Evolutionary conservation across 2,113 vertebrate genomes (phyloP).

Genomic region (Hirundichthys speculiger): DNA sequence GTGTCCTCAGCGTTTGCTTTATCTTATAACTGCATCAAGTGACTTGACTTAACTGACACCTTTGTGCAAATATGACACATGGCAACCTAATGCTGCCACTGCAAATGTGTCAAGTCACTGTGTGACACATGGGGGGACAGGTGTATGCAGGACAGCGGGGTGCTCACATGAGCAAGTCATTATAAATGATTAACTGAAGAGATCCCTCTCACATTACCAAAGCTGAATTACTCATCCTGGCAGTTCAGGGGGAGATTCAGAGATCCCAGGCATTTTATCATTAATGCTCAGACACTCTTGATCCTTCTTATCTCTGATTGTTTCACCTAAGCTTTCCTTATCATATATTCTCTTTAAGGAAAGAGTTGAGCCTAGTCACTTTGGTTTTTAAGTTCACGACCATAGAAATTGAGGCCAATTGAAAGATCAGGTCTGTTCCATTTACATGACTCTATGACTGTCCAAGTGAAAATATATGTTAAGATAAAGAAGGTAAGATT

Average conservation of each 20-base stretch:
- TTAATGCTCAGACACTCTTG: conserved; percentile 20
- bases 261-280: conserved; percentile 24
- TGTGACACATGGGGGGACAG: not conserved
- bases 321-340: too few relatives aligned
- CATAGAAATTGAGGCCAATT: too few relatives aligned
- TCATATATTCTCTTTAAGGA: too few relatives aligned
- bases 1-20: not conserved
- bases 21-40: not conserved
- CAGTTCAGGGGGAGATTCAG: conserved; percentile 19
- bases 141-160: conserved; percentile 19
- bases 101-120: not conserved
- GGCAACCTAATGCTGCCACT: conserved; percentile 9
- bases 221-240: conserved; percentile 49
- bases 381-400: too few relatives aligned
- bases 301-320: not conserved
- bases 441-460: too few relatives aligned
- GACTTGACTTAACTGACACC: not conserved
- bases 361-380: too few relatives aligned
- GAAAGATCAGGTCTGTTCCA: too few relatives aligned
- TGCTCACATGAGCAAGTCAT: conserved; percentile 2
- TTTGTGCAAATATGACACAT: not conserved
- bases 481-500: too few relatives aligned
- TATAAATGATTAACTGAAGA: conserved; percentile 71
- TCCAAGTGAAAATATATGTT: too few relatives aligned
- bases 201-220: conserved; percentile 59